phyloP scores from a whole-genome alignment of 1,140 invertebrate genomes.

The Drosophila rhopaloa region DNA sequence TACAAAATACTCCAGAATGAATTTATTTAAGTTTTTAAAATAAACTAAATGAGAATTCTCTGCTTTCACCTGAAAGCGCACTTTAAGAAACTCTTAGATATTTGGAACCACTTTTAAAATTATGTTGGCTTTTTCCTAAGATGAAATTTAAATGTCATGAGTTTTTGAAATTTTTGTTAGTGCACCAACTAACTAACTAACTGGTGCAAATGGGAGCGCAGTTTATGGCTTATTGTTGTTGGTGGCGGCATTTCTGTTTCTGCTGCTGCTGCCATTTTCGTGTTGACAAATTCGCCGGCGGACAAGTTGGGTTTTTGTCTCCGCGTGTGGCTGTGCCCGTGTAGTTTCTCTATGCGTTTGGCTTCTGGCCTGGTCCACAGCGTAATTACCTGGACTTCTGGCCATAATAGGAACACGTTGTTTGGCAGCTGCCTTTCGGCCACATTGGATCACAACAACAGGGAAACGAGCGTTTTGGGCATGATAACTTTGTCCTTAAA shows the following conservation, averaged over 20 bases:
- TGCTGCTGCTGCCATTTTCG: conserved; percentile 40
- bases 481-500: conserved; percentile 39
- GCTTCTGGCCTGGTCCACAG: conserved; percentile 51
- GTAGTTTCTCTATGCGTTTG: conserved; percentile 42
- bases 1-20: too few relatives aligned
- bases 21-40: too few relatives aligned
- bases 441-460: conserved; percentile 27
- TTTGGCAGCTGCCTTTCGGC: conserved; percentile 57
- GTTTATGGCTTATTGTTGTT: conserved; percentile 64
- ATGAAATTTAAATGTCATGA: too few relatives aligned
- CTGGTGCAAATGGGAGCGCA: conserved; percentile 72
- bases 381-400: conserved; percentile 74
- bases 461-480: conserved; percentile 49
- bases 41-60: too few relatives aligned
- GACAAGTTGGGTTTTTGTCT: conserved; percentile 62
- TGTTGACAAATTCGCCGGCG: conserved; percentile 72
- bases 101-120: too few relatives aligned
- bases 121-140: too few relatives aligned
- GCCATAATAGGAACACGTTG: conserved; percentile 68
- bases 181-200: conserved; percentile 43
- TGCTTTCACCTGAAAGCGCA: too few relatives aligned
- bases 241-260: conserved; percentile 33
- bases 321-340: conserved; percentile 3
- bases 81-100: too few relatives aligned
- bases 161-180: conserved; percentile 4